Evolutionary conservation across 1,140 invertebrate genomes (phyloP).

Genomic region (Caenorhabditis elegans): WBcel235 BX284605.5:14831501-14832000

Average conservation of each 20-base stretch:
- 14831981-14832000: slow-evolving; percentile 5
- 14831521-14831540: slow-evolving; percentile 1
- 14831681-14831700: neutral
- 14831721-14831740: neutral
- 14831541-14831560: slow-evolving; percentile 38
- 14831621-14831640: neutral
- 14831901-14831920: neutral
- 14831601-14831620: neutral
- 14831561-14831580: slow-evolving; percentile 36
- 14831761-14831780: neutral
- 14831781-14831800: neutral
- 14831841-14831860: neutral
- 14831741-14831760: neutral
- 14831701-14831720: neutral
- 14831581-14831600: slow-evolving; percentile 32
- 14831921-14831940: slow-evolving; percentile 15
- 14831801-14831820: neutral
- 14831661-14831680: neutral
- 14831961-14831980: neutral
- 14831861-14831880: neutral
- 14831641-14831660: neutral
- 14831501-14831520: slow-evolving; percentile 32
- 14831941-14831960: neutral
- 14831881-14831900: slow-evolving; percentile 14
- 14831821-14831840: neutral